phyloP scores from a whole-genome alignment of 2,888 invertebrate genomes.

The Alsophila aescularia region DNA sequence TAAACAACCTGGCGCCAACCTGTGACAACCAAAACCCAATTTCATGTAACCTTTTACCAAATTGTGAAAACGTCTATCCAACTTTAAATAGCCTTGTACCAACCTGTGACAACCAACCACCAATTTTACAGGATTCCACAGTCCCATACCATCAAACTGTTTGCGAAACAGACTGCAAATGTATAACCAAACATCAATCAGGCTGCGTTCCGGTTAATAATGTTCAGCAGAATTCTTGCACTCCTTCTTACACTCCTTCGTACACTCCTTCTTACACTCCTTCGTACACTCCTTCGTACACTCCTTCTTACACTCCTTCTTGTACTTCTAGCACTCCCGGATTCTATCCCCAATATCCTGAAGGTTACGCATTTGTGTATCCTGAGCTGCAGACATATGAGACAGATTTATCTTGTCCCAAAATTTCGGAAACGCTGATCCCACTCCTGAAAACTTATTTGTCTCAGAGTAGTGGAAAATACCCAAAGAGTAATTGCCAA shows the following conservation, averaged over 20 bases:
- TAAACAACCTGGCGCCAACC: slow-evolving; percentile 4
- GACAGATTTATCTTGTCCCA: slow-evolving; percentile 8
- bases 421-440: slow-evolving; percentile 25
- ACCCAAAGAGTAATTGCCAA: slow-evolving; percentile 13
- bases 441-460: slow-evolving; percentile 33
- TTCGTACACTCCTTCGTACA: too few species aligned
- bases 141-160: slow-evolving; percentile 18
- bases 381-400: slow-evolving; percentile 8
- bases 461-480: slow-evolving; percentile 10
- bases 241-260: not conserved
- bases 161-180: slow-evolving; percentile 35
- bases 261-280: too few species aligned
- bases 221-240: slow-evolving; percentile 23
- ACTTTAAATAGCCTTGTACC: slow-evolving; percentile 24
- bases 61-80: slow-evolving; percentile 31
- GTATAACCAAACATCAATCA: slow-evolving; percentile 25
- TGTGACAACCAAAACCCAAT: slow-evolving; percentile 26
- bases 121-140: slow-evolving; percentile 14
- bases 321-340: slow-evolving; percentile 5
- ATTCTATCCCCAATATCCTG: slow-evolving; percentile 21
- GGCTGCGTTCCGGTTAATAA: slow-evolving; percentile 23
- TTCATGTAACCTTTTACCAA: slow-evolving; percentile 15
- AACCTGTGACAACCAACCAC: slow-evolving; percentile 20
- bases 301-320: slow-evolving; percentile 5
- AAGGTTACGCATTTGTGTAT: slow-evolving; percentile 22